Conservation (phyloP, 2,797 vertebrate genomes). For the Rallus crepitans region DNA sequence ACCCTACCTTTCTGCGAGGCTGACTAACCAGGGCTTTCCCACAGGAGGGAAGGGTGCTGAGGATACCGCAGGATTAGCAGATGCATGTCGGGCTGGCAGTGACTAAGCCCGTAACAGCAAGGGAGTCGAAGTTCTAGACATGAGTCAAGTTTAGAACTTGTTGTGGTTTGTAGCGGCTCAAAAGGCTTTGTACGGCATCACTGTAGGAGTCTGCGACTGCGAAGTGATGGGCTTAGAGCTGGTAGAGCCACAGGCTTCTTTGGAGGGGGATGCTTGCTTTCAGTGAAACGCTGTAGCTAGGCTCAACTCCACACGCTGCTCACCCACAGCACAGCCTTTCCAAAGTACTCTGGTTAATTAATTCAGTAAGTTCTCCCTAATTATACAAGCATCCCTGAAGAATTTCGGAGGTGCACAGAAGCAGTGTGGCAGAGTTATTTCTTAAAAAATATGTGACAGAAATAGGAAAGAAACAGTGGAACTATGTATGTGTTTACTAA, state of each 20-base stretch:
- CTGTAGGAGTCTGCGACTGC: background rate
- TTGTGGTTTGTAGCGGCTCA: conserved; percentile 53
- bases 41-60: background rate
- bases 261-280: background rate
- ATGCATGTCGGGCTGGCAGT: background rate
- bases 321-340: background rate
- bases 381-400: background rate
- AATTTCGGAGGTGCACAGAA: background rate
- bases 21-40: conserved; percentile 37
- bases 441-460: background rate
- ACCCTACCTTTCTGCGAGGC: background rate
- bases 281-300: background rate
- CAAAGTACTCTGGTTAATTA: background rate
- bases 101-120: conserved; percentile 4
- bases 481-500: background rate
- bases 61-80: background rate
- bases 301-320: background rate
- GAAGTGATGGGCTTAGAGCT: background rate
- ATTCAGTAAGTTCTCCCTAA: background rate
- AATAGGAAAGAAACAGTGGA: background rate
- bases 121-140: background rate
- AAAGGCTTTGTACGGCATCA: conserved; percentile 3
- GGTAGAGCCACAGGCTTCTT: background rate
- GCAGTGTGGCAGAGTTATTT: background rate
- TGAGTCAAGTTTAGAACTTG: conserved; percentile 52